phyloP scores from a whole-genome alignment of 1,140 invertebrate species.

The Saccostrea echinata region DNA sequence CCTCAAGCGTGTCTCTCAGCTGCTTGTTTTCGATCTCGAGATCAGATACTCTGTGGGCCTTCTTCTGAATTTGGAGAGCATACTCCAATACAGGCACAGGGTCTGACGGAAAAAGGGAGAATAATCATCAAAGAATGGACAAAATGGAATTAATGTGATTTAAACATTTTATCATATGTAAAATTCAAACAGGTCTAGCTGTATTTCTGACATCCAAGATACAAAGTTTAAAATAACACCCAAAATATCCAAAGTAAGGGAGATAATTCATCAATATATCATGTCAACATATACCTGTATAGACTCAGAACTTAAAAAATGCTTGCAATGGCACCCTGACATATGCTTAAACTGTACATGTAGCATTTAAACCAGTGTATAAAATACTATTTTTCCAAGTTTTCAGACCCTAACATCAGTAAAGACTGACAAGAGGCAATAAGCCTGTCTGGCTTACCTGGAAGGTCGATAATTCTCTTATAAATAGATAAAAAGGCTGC shows the following conservation, averaged over 20 bases:
- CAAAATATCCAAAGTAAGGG: too few species aligned
- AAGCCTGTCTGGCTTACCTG: conserved; percentile 76
- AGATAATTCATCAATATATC: too few species aligned
- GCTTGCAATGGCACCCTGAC: neutral
- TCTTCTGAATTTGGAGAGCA: conserved; percentile 80
- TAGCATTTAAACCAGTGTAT: neutral
- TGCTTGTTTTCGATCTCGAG: conserved; percentile 83
- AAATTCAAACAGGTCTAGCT: too few species aligned
- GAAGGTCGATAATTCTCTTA: conserved; percentile 82
- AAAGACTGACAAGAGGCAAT: neutral
- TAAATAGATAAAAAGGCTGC: conserved; percentile 82
- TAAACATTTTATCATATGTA: too few species aligned
- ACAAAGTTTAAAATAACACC: too few species aligned
- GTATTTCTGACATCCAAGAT: too few species aligned
- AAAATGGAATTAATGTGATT: neutral
- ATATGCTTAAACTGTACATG: neutral
- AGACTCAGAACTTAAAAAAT: too few species aligned
- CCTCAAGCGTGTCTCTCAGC: conserved; percentile 81
- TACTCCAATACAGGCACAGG: conserved; percentile 81
- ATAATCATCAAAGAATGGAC: neutral
- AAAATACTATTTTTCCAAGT: neutral
- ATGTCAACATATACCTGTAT: too few species aligned
- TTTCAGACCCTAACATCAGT: neutral
- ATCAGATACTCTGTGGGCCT: conserved; percentile 80
- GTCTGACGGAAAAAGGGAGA: conserved; percentile 73